Conservation (phyloP, 2,797 vertebrate genomes). For the Darevskia mixta region DNA sequence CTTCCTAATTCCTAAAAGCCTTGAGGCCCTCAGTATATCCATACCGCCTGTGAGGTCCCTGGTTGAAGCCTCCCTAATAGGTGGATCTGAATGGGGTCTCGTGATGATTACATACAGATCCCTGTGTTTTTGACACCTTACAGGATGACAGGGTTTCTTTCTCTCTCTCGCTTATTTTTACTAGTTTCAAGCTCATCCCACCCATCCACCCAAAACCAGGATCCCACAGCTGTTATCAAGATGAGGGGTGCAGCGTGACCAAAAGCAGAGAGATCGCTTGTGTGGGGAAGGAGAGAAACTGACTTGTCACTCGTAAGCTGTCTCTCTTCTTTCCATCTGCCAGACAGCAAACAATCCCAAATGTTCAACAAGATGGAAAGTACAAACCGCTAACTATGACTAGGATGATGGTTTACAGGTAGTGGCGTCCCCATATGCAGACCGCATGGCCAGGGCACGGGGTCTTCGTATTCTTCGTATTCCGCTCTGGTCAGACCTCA, state of each 20-base stretch:
- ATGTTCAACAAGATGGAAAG: slow-evolving; percentile 12
- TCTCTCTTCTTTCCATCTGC: slow-evolving; percentile 3
- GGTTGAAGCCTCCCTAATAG: neutral
- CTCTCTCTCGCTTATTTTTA: neutral
- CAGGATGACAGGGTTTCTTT: neutral
- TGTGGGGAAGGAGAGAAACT: slow-evolving; percentile 37
- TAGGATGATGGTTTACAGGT: no score
- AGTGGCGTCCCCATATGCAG: no score
- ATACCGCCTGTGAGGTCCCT: neutral
- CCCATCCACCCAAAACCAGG: no score
- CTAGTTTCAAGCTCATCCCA: neutral
- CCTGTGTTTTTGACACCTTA: neutral
- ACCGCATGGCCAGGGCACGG: no score
- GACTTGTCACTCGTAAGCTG: neutral
- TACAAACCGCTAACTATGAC: neutral
- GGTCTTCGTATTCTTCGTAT: no score
- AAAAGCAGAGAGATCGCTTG: neutral
- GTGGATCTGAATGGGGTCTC: neutral
- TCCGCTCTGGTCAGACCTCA: no score
- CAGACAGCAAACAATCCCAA: neutral
- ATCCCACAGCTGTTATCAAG: slow-evolving; percentile 40
- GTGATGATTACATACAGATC: neutral
- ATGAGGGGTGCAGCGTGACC: slow-evolving; percentile 1
- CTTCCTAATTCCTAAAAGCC: no score
- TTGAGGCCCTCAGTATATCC: no score